Conservation (phyloP, 2,113 vertebrate species). For the Gyps fulvus region DNA sequence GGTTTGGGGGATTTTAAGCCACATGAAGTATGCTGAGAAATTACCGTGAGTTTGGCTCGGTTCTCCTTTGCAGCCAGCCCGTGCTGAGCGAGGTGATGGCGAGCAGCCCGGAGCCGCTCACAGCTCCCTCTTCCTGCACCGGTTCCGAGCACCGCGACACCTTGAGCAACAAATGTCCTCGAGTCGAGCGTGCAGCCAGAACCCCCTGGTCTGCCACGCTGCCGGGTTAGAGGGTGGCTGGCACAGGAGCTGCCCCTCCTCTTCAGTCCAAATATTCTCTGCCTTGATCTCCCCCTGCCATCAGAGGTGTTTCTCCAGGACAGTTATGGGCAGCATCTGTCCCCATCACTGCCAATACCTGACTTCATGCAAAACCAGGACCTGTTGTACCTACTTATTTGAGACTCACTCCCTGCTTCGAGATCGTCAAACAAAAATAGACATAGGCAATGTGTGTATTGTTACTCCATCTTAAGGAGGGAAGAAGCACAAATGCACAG, state of each 20-base stretch:
- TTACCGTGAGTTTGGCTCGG: not conserved
- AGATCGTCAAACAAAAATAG: not conserved
- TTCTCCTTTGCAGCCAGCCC: not conserved
- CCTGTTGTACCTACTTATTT: fast-evolving
- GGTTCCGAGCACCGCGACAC: fast-evolving
- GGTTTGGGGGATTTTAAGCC: not conserved
- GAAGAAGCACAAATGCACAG: not conserved
- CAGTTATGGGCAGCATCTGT: not conserved
- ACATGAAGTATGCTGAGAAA: not conserved
- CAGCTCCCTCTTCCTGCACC: not conserved
- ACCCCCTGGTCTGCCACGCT: not conserved
- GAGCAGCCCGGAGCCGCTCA: not conserved
- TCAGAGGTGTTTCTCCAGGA: not conserved
- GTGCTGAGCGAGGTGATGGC: fast-evolving
- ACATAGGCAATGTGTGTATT: fast-evolving
- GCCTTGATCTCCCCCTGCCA: not conserved
- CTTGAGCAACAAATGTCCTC: fast-evolving
- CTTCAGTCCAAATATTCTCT: not conserved
- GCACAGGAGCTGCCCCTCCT: not conserved
- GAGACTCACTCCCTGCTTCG: not conserved
- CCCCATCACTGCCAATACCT: not conserved
- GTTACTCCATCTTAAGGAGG: not conserved
- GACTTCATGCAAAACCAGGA: not conserved
- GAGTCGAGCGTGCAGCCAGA: not conserved
- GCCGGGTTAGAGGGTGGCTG: not conserved